Conservation (phyloP, 2,888 invertebrate genomes). For the Zhuqinia jingwanae region DNA sequence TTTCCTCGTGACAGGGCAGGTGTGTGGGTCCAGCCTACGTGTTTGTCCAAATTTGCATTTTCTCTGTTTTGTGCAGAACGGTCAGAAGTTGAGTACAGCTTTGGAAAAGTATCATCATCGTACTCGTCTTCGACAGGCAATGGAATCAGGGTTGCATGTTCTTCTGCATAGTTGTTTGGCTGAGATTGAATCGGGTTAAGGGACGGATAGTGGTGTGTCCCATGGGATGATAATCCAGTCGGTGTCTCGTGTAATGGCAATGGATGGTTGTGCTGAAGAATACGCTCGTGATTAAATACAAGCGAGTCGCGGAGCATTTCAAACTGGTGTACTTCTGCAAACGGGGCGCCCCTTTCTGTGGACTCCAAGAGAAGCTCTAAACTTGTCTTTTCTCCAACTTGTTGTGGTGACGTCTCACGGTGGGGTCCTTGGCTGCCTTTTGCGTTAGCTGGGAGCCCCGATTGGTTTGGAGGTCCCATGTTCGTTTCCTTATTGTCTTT, state of each 20-base stretch:
- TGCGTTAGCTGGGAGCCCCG: neutral
- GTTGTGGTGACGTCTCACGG: neutral
- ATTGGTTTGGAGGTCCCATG: conserved; percentile 19
- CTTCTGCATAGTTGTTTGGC: conserved; percentile 5
- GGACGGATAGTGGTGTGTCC: conserved; percentile 15
- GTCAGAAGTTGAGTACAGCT: neutral
- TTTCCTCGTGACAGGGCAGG: neutral
- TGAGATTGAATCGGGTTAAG: conserved; percentile 15
- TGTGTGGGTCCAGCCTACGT: conserved; percentile 10
- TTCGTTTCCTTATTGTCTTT: neutral
- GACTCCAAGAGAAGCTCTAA: conserved; percentile 40
- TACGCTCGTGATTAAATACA: conserved; percentile 55
- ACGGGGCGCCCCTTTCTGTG: neutral
- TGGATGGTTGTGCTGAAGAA: conserved; percentile 1
- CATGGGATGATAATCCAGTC: neutral
- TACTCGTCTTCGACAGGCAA: neutral
- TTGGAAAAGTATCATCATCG: neutral
- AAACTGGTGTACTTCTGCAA: conserved; percentile 13
- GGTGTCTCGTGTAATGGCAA: neutral
- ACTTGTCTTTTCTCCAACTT: conserved; percentile 26
- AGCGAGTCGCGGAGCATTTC: conserved; percentile 40
- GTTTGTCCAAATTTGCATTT: conserved; percentile 46
- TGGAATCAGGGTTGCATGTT: neutral
- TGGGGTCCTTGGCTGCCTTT: neutral
- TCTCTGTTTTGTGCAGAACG: conserved; percentile 38